Evolutionary conservation across 2,888 invertebrate species (phyloP), one percentile per base, ranked within the genome.

Genomic region (Phortica magna): DNA sequence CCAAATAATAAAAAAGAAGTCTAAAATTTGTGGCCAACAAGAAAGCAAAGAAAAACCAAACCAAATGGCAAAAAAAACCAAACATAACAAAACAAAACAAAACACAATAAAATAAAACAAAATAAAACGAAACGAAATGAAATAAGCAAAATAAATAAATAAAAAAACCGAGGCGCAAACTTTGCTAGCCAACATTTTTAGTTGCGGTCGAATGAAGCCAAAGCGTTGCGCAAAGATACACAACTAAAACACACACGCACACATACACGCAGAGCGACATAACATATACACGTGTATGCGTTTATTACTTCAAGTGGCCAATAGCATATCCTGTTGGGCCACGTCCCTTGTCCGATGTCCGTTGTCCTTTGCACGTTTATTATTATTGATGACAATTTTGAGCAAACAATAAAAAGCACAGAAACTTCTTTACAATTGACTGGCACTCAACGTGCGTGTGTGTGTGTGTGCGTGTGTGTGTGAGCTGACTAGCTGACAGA

Each of bases 371-470:
- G 78, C 79, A 79, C 85, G 84, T 88, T 85, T 85, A 88, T 86
- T 87, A 88, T 86, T 86, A 86, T 88, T 88, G 86, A 86, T 88
- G 88, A 86, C 88, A 87, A 84, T 86, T 86, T 85, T 85, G 87
- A 88, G 88, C 83, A 82, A 83, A 88, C 88, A 88, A 85, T 85
- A 88, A 88, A 88, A 78, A 73, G 78, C 80, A 72, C 55, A 55
- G 5, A 61, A 67, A 75, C 70, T 43, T 41, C 48, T 7, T n/a
- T 22, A 73, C 19, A 57, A 39, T n/a, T 42, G 70, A 68, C 41
- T 17, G 14, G 42, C 31, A 17, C 5, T 12, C 7, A 39, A 61
- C 1, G 42, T 64, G 31, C 59, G n/a, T 71, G 70, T 12, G 42
- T 74, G 9, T 61, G 39, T 48, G 41, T 17, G 59, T 42, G 48